Evolutionary conservation across 2,113 vertebrate species (phyloP), one percentile per base, ranked within the genome.

Genomic region (Microtus oregoni): DNA sequence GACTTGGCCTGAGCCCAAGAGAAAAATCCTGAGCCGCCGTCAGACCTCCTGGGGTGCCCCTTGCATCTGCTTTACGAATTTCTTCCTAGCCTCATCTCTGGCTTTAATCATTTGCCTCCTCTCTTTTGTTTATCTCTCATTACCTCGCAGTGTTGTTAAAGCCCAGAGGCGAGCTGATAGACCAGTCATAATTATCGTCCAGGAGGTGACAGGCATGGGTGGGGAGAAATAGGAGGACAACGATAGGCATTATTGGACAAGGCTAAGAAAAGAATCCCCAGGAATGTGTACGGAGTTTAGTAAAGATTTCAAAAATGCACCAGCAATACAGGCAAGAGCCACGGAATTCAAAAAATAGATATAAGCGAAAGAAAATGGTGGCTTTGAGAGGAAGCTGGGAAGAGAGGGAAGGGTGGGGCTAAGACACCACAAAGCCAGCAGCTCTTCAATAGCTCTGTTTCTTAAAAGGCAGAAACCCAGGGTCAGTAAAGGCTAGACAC

Each of bases 81-180:
- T 93, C 79, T 83, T 91, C 14, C 50, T 63, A 55, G 24, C 63
- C 86, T 92, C 20, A n/a, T 47, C 73, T 87, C 79, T 63, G 44
- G 35, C 41, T 73, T 92, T 93, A 41, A 52, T 91, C 70, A 13
- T 76, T 61, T 86, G 85, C 85, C 61, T 35, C 2, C 8, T 82
- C 44, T 94, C 30, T 19, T 81, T 78, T 93, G 90, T 83, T 90
- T 91, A 35, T n/a, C 73, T 94, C n/a, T 81, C 44, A 32, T 91
- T 83, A 86, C 72, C n/a, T 96, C 38, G 28, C 0, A 0, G 52
- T 86, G 78, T 70, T 72, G 20, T n/a, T 89, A 81, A 96, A 88
- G 58, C 76, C 13, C 0, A 15, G n/a, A 67, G 85, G 73, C 73
- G 44, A 94, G 38, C 14, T 17, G 55, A 41, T 20, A 3, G 47